Percentiles rank a stretch among this genome's conserved stretches.
These are phyloP conservation scores for Etheostoma cragini DNA, from an alignment of 2,113 vertebrate species.

Conservation along the genomic window DNA sequence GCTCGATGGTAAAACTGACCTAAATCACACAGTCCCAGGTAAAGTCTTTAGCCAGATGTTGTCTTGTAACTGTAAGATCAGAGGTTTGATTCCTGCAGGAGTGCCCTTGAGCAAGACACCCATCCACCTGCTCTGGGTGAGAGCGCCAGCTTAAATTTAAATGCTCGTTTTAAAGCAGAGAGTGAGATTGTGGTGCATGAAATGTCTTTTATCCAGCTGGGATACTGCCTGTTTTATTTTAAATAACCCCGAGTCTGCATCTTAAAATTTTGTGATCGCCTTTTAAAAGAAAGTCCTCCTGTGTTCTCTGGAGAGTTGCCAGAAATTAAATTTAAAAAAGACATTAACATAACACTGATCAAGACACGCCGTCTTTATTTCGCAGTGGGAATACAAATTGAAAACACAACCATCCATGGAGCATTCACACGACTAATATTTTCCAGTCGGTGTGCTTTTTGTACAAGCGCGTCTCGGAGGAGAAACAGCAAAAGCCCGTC, in stretches of 20 bases:
- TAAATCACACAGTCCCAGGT: background rate
- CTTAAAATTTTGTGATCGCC: conserved; percentile 14
- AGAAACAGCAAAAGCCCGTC: conserved; percentile 65
- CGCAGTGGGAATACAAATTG: conserved; percentile 76
- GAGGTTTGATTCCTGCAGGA: conserved; percentile 16
- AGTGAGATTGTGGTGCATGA: conserved; percentile 13
- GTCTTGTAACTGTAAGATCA: background rate
- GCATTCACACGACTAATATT: conserved; percentile 72
- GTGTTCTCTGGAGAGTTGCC: background rate
- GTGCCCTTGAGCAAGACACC: conserved; percentile 1
- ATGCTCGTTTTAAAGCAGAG: conserved; percentile 24
- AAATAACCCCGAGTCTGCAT: conserved; percentile 6
- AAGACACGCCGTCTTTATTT: conserved; percentile 79
- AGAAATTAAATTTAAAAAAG: background rate
- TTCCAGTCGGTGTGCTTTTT: conserved; percentile 68
- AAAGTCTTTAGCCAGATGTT: background rate
- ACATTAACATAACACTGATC: conserved; percentile 22
- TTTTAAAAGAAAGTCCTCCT: background rate
- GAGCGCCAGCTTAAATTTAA: conserved; percentile 43
- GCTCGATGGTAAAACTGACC: background rate
- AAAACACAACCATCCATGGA: conserved; percentile 69
- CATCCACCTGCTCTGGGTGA: background rate
- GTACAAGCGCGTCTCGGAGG: conserved; percentile 68
- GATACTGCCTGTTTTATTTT: conserved; percentile 15
- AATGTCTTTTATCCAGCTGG: conserved; percentile 36